A percentile compares a stretch with the other conserved stretches of the same genome.
Conservation (phyloP, 1,140 invertebrate species). For the Paralvinella palmiformis region DNA sequence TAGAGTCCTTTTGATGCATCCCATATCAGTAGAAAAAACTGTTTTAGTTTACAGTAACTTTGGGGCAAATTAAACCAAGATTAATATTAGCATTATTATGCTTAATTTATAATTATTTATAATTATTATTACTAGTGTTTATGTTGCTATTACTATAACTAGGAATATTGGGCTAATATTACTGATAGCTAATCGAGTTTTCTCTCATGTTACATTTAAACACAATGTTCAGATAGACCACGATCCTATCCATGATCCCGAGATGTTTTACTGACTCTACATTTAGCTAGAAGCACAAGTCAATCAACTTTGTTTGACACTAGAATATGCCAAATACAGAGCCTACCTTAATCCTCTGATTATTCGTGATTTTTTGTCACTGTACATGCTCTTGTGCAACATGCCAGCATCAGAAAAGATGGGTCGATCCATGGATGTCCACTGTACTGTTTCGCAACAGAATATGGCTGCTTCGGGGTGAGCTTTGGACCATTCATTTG, state of each 20-base stretch:
- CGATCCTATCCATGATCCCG: background rate
- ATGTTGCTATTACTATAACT: background rate
- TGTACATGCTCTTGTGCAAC: conserved; percentile 13
- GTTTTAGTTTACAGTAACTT: too few relatives aligned
- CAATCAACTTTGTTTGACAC: background rate
- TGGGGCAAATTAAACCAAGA: too few relatives aligned
- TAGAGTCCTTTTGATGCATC: too few relatives aligned
- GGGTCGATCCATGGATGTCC: conserved; percentile 57
- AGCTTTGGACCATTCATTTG: conserved; percentile 10
- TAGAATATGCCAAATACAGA: background rate
- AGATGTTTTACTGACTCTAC: background rate
- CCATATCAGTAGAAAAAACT: too few relatives aligned
- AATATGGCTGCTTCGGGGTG: conserved; percentile 10
- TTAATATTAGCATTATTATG: too few relatives aligned
- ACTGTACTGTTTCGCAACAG: conserved; percentile 53
- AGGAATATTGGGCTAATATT: background rate
- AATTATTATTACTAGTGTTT: background rate
- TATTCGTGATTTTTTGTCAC: conserved; percentile 7
- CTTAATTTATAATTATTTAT: too few relatives aligned
- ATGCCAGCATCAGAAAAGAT: conserved; percentile 10
- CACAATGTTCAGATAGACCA: background rate
- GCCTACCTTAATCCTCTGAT: conserved; percentile 13
- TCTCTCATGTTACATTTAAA: background rate
- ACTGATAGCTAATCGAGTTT: background rate
- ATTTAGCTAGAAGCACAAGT: background rate